Evolutionary conservation across 2,113 vertebrate genomes (phyloP).

Genomic region (Pipa parva): DNA sequence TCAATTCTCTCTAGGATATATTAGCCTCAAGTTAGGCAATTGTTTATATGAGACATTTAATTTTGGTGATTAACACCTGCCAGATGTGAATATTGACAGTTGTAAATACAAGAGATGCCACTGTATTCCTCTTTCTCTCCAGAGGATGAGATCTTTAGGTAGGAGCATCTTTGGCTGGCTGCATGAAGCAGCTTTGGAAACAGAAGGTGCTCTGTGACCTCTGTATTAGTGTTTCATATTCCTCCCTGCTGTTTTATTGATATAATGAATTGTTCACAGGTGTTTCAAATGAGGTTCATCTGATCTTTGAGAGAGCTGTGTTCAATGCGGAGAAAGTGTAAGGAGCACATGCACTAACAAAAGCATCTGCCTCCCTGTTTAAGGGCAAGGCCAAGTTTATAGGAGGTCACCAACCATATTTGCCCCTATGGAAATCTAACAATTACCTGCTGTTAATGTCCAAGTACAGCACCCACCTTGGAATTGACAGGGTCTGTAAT

Average conservation of each 20-base stretch:
- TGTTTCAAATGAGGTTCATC: slow-evolving; percentile 78
- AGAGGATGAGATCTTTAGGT: slow-evolving; percentile 20
- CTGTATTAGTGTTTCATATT: slow-evolving; percentile 64
- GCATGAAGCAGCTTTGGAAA: slow-evolving; percentile 56
- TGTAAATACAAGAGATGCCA: slow-evolving; percentile 9
- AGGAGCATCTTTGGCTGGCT: slow-evolving; percentile 39
- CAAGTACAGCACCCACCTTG: neutral
- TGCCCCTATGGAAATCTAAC: slow-evolving; percentile 48
- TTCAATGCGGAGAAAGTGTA: slow-evolving; percentile 71
- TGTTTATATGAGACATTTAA: slow-evolving; percentile 47
- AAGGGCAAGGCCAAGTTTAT: slow-evolving; percentile 61
- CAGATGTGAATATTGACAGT: slow-evolving; percentile 50
- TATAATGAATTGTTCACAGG: slow-evolving; percentile 87
- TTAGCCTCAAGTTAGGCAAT: slow-evolving; percentile 43
- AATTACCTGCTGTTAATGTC: neutral
- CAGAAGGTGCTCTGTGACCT: slow-evolving; percentile 53
- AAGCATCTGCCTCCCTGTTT: slow-evolving; percentile 48
- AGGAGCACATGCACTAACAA: slow-evolving; percentile 64
- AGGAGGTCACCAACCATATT: slow-evolving; percentile 64
- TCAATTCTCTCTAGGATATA: slow-evolving; percentile 48
- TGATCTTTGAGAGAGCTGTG: slow-evolving; percentile 69
- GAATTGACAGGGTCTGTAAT: too few species aligned
- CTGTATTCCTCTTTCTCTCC: slow-evolving; percentile 4
- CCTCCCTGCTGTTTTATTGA: slow-evolving; percentile 78
- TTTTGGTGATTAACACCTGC: slow-evolving; percentile 42